Evolutionary conservation across 2,888 invertebrate genomes (phyloP), one percentile per base, ranked within the genome.

Genomic region (Patella depressa): DNA sequence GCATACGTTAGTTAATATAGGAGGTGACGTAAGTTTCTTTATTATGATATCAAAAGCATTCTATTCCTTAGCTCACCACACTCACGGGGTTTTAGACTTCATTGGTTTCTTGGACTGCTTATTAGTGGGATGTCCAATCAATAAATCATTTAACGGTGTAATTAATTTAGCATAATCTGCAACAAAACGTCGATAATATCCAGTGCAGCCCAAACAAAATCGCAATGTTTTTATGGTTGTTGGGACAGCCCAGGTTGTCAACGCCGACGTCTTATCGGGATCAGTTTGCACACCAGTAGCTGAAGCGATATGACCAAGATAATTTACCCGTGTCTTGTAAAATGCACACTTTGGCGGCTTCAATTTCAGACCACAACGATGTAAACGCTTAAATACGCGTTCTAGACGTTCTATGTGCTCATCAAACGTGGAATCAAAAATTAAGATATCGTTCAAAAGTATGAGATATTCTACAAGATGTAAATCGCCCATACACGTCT

Each of bases 381-480:
- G 65, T 7, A 81, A 69, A 53, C 80, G 72, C 3, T 72, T 53
- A 53, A 84, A 75, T 12, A 83, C 79, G 17, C 53, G 3, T 24
- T 78, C 71, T 54, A 82, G 53, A 15, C 80, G 72, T 29, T 79
- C 77, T 19, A 80, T 34, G 71, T 81, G 80, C 73, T 81, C 75
- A 29, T 79, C 78, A 57, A 75, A 78, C 14, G 75, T 73, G 4
- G 57, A 75, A 17, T 75, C 75, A 55, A 79, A 83, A 53, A 83
- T 78, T 5, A 84, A 81, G 17, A 84, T n/a, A 71, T 85, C 84
- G 73, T 83, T 82, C 9, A 85, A 24, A 55, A 79, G 83, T 0
- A 82, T 76, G 2, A 80, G 57, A 71, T 81, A 80, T 14, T 78
- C 78, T 12, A 75, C 76, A 54, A 83, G 73, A 54, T 83, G 74